Base-by-base conservation (phyloP, 2,797 vertebrate species). In the Dipus sagitta region DNA sequence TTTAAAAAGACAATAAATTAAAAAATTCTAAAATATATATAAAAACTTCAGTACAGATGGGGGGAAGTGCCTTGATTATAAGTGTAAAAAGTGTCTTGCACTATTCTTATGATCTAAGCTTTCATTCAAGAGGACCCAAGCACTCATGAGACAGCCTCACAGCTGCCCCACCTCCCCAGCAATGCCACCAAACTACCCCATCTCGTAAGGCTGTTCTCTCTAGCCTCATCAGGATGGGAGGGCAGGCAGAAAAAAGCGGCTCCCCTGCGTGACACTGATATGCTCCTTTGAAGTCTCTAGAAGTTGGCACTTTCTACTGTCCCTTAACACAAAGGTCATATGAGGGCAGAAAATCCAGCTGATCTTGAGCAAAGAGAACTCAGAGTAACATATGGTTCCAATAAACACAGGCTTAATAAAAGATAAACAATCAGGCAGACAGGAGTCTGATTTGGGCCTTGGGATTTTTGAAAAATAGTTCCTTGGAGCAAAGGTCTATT, bases 391-490 rank as follows among this genome's bases (percentile, higher is more conserved):
- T 72, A 92, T 82, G 95, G 94, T 96, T 74, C 77, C 60, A 93
- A 96, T 92, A 94, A 95, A 85, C 87, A 95, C 24, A 81, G 78
- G 60, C 84, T 96, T 92, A 93, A 92, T 76, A 92, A 89, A 94
- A 93, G 85, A 80, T 88, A 93, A 96, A 96, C 72, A 88, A 75
- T 42, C 82, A 89, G 68, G 79, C 76, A 90, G 86, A 88, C 71
- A 91, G 62, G 76, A 93, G 68, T 88, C 77, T 94, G 89, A 94
- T 75, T 79, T 91, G 75, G 89, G 84, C 42, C 11, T 67, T 79
- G 89, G 42, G 75, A 95, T 75, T 93, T 95, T 42, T 88, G 38
- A 54, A 86, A 96, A 95, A 89, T 38, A 82, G 28, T 85, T 93
- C 82, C 70, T 87, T 91, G 84, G 79, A 95, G 85, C 54, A 91